phyloP scores from a whole-genome alignment of 2,797 vertebrate genomes.

The Eospalax fontanierii region DNA sequence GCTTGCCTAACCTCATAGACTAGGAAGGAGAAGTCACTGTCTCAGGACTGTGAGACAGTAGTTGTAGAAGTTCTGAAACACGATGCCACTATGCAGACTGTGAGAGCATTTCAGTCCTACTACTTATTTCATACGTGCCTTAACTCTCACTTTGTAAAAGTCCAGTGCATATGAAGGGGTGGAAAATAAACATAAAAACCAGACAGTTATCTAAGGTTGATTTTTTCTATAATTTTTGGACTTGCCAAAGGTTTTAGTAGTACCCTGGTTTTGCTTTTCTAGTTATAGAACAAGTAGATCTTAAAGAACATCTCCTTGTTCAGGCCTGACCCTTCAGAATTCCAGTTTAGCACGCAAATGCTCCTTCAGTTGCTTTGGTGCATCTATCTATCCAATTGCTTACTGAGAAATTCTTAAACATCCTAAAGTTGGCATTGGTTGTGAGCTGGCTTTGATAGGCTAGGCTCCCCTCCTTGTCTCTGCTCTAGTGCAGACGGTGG shows the following conservation, averaged over 20 bases:
- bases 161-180: neutral
- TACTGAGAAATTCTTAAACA: conserved; percentile 59
- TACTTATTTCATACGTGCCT: neutral
- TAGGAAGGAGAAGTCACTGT: neutral
- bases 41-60: neutral
- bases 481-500: neutral
- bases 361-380: neutral
- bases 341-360: neutral
- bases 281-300: conserved; percentile 4
- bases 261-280: neutral
- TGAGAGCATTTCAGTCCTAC: neutral
- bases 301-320: neutral
- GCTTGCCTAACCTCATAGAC: neutral
- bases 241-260: neutral
- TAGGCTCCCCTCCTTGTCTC: neutral
- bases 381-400: neutral
- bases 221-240: neutral
- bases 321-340: neutral
- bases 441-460: neutral
- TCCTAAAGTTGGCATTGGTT: neutral
- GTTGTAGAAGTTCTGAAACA: conserved; percentile 28
- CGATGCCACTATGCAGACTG: neutral
- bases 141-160: neutral
- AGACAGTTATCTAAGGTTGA: neutral
- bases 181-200: conserved; percentile 30